Evolutionary conservation across 2,888 invertebrate species (phyloP).

Genomic region (Neoscelio sp.): DNA sequence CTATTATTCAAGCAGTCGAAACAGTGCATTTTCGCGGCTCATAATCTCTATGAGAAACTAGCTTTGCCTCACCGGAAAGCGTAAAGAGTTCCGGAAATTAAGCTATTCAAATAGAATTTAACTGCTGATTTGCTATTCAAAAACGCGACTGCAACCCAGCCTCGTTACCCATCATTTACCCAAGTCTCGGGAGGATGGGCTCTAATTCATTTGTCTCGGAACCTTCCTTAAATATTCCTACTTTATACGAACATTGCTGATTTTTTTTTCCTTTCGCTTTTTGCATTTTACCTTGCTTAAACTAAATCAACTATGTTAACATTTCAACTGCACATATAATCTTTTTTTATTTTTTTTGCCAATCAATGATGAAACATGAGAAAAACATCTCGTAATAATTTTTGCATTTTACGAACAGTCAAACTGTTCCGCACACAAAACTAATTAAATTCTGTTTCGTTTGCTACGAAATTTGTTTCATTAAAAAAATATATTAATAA

Average conservation of each 20-base stretch:
- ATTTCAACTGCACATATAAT: slow-evolving; percentile 8
- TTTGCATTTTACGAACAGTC: not conserved
- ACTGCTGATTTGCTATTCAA: slow-evolving; percentile 75
- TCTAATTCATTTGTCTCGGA: slow-evolving; percentile 74
- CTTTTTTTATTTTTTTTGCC: not conserved
- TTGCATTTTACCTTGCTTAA: slow-evolving; percentile 24
- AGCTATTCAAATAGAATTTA: slow-evolving; percentile 74
- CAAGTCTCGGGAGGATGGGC: slow-evolving; percentile 63
- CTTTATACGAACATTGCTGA: slow-evolving; percentile 56
- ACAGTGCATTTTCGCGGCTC: slow-evolving; percentile 51
- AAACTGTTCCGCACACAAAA: not conserved
- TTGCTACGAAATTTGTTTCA: not conserved
- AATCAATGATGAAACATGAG: slow-evolving; percentile 8
- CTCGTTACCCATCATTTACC: slow-evolving; percentile 74
- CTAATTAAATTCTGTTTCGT: slow-evolving; percentile 1
- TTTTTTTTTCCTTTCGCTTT: slow-evolving; percentile 44
- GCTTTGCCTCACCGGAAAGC: slow-evolving; percentile 56
- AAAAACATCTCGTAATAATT: not conserved
- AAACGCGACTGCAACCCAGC: slow-evolving; percentile 69
- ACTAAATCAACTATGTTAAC: slow-evolving; percentile 27
- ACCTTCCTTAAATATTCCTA: slow-evolving; percentile 70
- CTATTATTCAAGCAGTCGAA: slow-evolving; percentile 46
- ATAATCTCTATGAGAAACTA: slow-evolving; percentile 58
- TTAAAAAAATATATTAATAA: not conserved
- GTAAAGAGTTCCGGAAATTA: slow-evolving; percentile 72